Evolutionary conservation across 2,888 invertebrate species (phyloP).

Genomic region (Scaptomyza tumidula): DNA sequence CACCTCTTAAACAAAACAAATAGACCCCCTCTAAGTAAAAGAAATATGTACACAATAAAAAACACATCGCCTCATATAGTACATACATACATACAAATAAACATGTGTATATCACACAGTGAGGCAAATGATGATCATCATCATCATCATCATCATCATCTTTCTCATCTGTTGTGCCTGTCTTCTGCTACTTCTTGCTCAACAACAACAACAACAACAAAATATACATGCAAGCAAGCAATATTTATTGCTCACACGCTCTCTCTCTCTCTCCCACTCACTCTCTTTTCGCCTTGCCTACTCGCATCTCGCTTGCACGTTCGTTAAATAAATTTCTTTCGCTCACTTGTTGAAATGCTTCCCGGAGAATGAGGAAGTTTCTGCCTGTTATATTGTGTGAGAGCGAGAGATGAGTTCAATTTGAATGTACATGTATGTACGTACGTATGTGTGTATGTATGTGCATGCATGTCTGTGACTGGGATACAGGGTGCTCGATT

Average conservation of each 20-base stretch:
- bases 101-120: conserved; percentile 46
- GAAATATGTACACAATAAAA: conserved; percentile 66
- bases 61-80: neutral
- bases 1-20: conserved; percentile 74
- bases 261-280: conserved; percentile 16
- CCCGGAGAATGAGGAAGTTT: conserved; percentile 79
- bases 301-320: conserved; percentile 44
- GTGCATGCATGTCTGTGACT: conserved; percentile 31
- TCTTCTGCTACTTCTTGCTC: conserved; percentile 53
- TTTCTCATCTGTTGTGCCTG: conserved; percentile 53
- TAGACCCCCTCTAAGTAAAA: conserved; percentile 82
- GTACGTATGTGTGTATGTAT: conserved; percentile 19
- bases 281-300: conserved; percentile 15
- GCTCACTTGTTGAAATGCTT: conserved; percentile 77
- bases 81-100: conserved; percentile 18
- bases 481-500: conserved; percentile 56
- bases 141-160: conserved; percentile 43
- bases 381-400: conserved; percentile 49
- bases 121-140: conserved; percentile 43
- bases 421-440: conserved; percentile 46
- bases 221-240: conserved; percentile 21
- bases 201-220: conserved; percentile 35
- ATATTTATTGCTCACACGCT: conserved; percentile 56
- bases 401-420: conserved; percentile 66
- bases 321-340: conserved; percentile 56